These are phyloP conservation scores for Pyrrhia umbra DNA, from an alignment of 2,888 invertebrate species.

Conservation along the genomic window DNA sequence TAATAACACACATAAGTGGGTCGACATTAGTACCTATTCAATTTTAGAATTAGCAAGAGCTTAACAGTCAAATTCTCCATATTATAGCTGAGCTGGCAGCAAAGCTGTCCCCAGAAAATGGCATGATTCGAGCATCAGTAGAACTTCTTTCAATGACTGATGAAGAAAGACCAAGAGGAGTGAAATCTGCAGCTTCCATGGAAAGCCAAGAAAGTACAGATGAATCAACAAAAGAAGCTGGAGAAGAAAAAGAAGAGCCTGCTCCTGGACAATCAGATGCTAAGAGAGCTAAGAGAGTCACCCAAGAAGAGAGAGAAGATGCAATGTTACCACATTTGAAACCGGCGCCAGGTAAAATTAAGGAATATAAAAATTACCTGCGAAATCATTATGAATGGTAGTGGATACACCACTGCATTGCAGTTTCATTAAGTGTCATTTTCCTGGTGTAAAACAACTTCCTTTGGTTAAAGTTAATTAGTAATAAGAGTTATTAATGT, in stretches of 20 bases:
- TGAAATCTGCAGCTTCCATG: constrained; percentile 70
- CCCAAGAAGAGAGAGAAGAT: constrained; percentile 91
- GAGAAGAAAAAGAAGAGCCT: constrained; percentile 72
- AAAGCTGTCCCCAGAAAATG: constrained; percentile 93
- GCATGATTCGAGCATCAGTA: constrained; percentile 94
- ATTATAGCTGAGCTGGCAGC: constrained; percentile 89
- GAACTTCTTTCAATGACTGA: constrained; percentile 94
- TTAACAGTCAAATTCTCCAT: too few relatives aligned
- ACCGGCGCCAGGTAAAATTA: constrained; percentile 90
- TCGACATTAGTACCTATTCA: too few relatives aligned
- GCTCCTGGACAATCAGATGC: constrained; percentile 82
- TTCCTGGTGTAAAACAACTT: too few relatives aligned
- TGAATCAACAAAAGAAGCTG: constrained; percentile 60
- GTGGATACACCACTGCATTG: too few relatives aligned
- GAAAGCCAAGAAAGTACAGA: constrained; percentile 65
- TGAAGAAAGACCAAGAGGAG: constrained; percentile 92
- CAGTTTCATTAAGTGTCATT: too few relatives aligned
- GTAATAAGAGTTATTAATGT: too few relatives aligned
- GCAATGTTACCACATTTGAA: constrained; percentile 95
- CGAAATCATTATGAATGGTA: too few relatives aligned
- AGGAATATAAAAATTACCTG: too few relatives aligned
- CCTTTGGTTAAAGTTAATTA: too few relatives aligned
- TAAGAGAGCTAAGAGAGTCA: constrained; percentile 82
- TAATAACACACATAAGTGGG: too few relatives aligned
- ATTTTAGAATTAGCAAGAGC: too few relatives aligned